Conservation (phyloP, 2,888 invertebrate genomes). For the Diadromus collaris region DNA sequence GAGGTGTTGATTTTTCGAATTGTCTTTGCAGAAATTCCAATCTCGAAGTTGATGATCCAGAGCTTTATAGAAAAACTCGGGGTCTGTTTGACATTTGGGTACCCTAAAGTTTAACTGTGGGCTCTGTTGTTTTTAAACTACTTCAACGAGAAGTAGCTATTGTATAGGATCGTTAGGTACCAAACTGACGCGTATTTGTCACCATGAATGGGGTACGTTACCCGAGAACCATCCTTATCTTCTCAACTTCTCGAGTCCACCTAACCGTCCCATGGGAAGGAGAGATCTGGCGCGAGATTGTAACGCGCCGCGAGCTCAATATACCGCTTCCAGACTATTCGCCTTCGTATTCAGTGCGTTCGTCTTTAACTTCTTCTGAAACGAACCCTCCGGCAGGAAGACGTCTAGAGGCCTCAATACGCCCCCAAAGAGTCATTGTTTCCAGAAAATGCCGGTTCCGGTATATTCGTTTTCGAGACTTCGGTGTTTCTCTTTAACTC, state of each 20-base stretch:
- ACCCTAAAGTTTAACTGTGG: not conserved
- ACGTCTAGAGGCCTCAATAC: not conserved
- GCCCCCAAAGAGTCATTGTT: constrained; percentile 26
- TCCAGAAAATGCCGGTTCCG: not conserved
- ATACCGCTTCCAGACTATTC: not conserved
- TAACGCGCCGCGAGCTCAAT: not conserved
- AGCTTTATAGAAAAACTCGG: too few relatives aligned
- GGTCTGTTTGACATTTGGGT: too few relatives aligned
- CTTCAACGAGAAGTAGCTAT: not conserved
- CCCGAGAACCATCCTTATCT: not conserved
- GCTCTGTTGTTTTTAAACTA: not conserved
- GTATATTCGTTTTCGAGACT: not conserved
- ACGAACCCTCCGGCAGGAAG: not conserved
- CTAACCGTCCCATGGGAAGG: not conserved
- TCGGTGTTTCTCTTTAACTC: not conserved
- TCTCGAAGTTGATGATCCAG: not conserved
- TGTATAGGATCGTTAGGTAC: not conserved
- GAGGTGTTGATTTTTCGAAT: not conserved
- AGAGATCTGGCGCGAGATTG: not conserved
- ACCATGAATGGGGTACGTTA: not conserved
- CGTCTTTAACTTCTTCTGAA: not conserved
- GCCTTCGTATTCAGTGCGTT: not conserved
- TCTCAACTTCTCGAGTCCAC: not conserved
- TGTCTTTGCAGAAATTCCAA: not conserved
- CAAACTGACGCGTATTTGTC: not conserved